A percentile compares a stretch with the other conserved stretches of the same genome.
Conservation (phyloP, 2,113 vertebrate genomes). For the Leucopsar rothschildi region DNA sequence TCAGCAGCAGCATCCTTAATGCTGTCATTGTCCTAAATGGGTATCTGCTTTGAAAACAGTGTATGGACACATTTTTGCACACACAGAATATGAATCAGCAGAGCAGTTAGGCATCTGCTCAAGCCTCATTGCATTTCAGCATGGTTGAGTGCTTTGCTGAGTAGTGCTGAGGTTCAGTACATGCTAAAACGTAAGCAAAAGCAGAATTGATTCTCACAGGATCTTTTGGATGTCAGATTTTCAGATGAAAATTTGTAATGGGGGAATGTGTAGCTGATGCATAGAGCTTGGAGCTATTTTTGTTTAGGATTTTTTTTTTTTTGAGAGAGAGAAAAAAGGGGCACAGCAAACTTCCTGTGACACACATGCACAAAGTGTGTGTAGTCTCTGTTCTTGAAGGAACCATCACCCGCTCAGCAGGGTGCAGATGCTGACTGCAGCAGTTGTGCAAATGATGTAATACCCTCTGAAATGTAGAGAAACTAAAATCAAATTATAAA, state of each 20-base stretch:
- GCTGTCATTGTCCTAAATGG: neutral
- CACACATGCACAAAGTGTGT: neutral
- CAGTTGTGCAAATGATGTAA: neutral
- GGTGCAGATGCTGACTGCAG: neutral
- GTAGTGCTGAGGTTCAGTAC: neutral
- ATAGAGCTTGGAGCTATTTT: neutral
- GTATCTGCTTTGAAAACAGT: neutral
- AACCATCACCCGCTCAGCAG: neutral
- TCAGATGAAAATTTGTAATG: neutral
- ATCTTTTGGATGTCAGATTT: neutral
- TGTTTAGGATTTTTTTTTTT: neutral
- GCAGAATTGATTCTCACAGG: neutral
- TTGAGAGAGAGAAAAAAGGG: neutral
- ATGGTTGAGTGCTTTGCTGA: neutral
- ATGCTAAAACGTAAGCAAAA: neutral
- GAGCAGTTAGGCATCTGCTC: neutral
- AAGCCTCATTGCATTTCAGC: neutral
- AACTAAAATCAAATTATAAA: neutral
- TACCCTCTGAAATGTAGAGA: neutral
- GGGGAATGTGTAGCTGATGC: neutral
- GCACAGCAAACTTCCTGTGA: neutral
- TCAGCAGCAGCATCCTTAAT: neutral
- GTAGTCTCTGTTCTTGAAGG: neutral
- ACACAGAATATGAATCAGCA: neutral
- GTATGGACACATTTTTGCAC: neutral